These are phyloP conservation scores for Sinocyclocheilus grahami DNA, from an alignment of 2,113 vertebrate genomes.

Conservation along the genomic window DNA sequence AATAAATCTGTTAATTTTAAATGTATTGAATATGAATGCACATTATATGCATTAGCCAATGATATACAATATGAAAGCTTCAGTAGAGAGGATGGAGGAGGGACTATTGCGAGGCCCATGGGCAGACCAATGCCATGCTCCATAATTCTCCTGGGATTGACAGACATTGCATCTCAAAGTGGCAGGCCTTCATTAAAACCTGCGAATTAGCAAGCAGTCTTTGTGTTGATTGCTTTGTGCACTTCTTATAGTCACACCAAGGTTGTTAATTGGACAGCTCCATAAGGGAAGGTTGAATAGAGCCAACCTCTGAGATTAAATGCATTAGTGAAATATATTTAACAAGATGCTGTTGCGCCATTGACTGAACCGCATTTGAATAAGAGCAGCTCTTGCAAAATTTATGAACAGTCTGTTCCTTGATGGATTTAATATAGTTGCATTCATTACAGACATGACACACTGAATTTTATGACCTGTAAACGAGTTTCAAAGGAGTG, in stretches of 20 bases:
- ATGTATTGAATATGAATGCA: background rate
- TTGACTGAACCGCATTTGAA: background rate
- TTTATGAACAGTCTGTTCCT: constrained; percentile 1
- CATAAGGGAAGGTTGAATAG: constrained; percentile 11
- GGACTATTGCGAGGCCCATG: background rate
- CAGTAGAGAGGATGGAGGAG: background rate
- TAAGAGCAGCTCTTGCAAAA: constrained; percentile 21
- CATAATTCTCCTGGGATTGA: constrained; percentile 41
- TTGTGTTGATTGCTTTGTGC: constrained; percentile 42
- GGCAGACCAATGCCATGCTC: background rate
- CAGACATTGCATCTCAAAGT: constrained; percentile 9
- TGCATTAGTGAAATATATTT: constrained; percentile 27
- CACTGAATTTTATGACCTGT: constrained; percentile 13
- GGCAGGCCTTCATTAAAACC: constrained; percentile 51
- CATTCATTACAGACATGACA: constrained; percentile 31
- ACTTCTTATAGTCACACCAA: constrained; percentile 32
- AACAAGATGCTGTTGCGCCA: background rate
- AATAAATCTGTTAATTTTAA: background rate
- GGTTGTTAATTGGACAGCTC: constrained; percentile 12
- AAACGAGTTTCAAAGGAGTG: constrained; percentile 12
- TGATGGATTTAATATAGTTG: constrained; percentile 12
- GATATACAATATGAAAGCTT: background rate
- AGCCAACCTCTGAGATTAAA: constrained; percentile 10
- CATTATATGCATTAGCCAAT: background rate
- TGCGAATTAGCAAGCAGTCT: constrained; percentile 24